Base-by-base conservation (phyloP, 2,797 vertebrate genomes). In the Sebastes wilsoni region DNA sequence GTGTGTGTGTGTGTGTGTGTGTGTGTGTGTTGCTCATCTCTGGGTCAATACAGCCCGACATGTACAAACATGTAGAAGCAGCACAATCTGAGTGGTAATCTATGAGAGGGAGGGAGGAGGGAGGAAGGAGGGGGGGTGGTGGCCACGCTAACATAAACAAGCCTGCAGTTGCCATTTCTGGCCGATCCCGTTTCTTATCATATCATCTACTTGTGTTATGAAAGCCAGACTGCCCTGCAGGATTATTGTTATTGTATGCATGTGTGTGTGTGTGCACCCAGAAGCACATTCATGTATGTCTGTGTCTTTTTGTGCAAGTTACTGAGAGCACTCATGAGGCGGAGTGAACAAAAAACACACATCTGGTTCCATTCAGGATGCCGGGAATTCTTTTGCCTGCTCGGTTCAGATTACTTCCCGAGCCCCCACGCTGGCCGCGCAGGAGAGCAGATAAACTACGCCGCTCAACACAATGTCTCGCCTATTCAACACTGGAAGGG, bases 311-410 rank as follows among this genome's bases (percentile, higher is more conserved):
- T 66, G 76, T 65, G 59, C 8, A 27, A 80, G 72, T 38, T 58
- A 75, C 36, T 7, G 49, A n/a, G 20, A 67, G 25, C 70, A 32
- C 11, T 49, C 32, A 10, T 49, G 70, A 79, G 75, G 66, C 54
- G 18, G 46, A 61, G 66, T 23, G 76, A 80, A 79, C 80, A 83
- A 83, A 89, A 82, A 82, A 88, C 67, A 69, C 83, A 93, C 92
- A 95, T 91, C 93, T 93, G 94, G 91, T 93, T 95, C 87, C 82
- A 90, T 90, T 95, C 90, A 88, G 86, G 66, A 95, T 95, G 88
- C 90, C 89, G 89, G 80, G 68, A 85, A 94, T 95, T 95, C 91
- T 87, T 92, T 92, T 5, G 79, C 74, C 89, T 89, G 88, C 84
- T 83, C 79, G 81, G 87, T 91, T 94, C 87, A 81, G 81, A 89